phyloP scores from a whole-genome alignment of 2,113 vertebrate species.

The Phalacrocorax brasilianus region DNA sequence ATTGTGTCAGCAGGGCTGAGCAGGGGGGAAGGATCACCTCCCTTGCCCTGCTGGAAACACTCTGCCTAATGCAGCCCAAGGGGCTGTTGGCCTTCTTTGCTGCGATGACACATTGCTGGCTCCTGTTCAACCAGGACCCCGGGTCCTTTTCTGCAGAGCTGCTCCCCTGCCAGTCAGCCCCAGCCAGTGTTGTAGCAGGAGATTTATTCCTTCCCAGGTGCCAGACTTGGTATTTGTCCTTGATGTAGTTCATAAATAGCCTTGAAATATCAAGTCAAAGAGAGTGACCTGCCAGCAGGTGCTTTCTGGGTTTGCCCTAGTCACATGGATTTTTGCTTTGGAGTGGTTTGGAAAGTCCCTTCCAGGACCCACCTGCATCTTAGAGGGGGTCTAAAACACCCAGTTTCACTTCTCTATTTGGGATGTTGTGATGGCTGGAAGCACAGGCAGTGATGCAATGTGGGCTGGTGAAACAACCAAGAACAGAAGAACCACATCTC shows the following conservation, averaged over 20 bases:
- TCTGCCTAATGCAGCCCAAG: neutral
- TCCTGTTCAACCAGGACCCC: neutral
- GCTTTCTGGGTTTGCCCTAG: neutral
- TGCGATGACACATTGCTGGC: neutral
- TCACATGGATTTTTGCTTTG: neutral
- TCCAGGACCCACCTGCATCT: neutral
- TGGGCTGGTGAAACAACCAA: neutral
- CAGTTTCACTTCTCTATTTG: neutral
- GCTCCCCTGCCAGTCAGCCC: neutral
- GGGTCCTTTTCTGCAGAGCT: neutral
- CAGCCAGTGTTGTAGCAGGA: neutral
- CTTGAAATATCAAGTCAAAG: neutral
- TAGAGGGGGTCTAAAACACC: neutral
- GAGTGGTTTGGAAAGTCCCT: neutral
- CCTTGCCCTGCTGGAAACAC: fast-evolving
- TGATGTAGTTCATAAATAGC: neutral
- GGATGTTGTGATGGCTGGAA: neutral
- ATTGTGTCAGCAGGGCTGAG: neutral
- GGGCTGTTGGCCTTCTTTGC: neutral
- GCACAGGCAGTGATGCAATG: neutral
- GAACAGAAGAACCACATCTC: neutral
- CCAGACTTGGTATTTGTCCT: neutral
- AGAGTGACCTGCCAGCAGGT: neutral
- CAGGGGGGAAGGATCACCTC: neutral
- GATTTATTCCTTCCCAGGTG: neutral